A percentile compares a stretch with the other conserved stretches of the same genome.
These are phyloP conservation scores for Zaprionus ornatus DNA, from an alignment of 1,140 invertebrate species.

Conservation along the genomic window DNA sequence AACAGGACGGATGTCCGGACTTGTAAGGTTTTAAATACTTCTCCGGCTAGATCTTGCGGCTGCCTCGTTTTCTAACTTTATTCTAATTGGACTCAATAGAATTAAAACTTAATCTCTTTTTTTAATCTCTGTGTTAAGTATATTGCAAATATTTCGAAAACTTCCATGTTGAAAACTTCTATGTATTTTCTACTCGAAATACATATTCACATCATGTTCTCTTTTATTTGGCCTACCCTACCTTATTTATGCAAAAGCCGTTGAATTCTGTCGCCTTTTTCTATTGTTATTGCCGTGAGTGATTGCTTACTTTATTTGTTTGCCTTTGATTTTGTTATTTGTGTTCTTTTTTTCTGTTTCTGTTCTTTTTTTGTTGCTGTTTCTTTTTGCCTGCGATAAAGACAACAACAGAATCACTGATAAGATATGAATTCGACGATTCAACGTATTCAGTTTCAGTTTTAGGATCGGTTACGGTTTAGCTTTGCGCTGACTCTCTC, in stretches of 20 bases:
- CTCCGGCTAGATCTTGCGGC: too few relatives aligned
- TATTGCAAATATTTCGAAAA: neutral
- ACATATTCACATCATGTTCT: conserved; percentile 11
- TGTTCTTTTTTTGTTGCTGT: conserved; percentile 36
- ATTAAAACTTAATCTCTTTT: neutral
- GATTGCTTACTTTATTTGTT: conserved; percentile 44
- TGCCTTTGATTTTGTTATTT: conserved; percentile 46
- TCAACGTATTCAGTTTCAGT: conserved; percentile 14
- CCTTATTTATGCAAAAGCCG: conserved; percentile 20
- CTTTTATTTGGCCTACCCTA: neutral
- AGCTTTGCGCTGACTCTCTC: conserved; percentile 23
- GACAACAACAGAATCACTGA: conserved; percentile 64
- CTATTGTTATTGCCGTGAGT: conserved; percentile 29
- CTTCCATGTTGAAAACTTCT: neutral
- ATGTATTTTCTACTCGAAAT: neutral
- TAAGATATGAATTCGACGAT: conserved; percentile 57
- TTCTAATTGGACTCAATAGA: too few relatives aligned
- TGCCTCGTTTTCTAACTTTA: too few relatives aligned
- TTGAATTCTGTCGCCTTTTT: conserved; percentile 22
- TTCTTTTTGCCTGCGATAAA: conserved; percentile 69
- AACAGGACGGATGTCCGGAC: too few relatives aligned
- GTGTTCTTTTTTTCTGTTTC: conserved; percentile 36
- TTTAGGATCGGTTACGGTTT: conserved; percentile 36
- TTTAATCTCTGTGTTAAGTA: neutral
- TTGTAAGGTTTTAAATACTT: too few relatives aligned